Evolutionary conservation across 2,797 vertebrate species (phyloP).

Genomic region (Micrastur ruficollis): DNA sequence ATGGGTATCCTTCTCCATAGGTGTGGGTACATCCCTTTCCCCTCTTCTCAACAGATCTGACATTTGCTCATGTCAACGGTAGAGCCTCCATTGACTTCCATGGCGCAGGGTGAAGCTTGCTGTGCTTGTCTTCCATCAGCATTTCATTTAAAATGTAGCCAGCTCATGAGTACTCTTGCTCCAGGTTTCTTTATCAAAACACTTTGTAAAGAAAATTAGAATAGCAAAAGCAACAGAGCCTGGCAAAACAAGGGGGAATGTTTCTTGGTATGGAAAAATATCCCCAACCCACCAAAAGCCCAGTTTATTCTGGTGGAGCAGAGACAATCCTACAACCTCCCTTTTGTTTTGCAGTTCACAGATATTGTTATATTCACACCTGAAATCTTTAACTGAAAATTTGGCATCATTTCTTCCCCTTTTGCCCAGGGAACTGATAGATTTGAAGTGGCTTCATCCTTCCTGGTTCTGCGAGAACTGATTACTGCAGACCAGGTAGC

Average conservation of each 20-base stretch:
- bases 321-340: not conserved
- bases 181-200: not conserved
- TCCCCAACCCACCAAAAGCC: not conserved
- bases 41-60: not conserved
- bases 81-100: not conserved
- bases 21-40: not conserved
- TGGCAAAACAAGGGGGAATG: not conserved
- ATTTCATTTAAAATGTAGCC: not conserved
- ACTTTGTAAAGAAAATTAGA: not conserved
- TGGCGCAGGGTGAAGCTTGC: not conserved
- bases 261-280: not conserved
- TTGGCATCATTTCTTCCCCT: not conserved
- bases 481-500: not conserved
- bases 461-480: not conserved
- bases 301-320: not conserved
- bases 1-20: fast-evolving
- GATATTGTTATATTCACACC: not conserved
- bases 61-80: fast-evolving
- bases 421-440: not conserved
- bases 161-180: not conserved
- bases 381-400: not conserved
- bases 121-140: not conserved
- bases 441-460: not conserved
- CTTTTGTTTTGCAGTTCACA: not conserved
- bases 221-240: not conserved